Percentiles rank a stretch among this genome's conserved stretches.
Conservation (phyloP, 35 echinoderm and acorn worm species). For the Apostichopus californicus region DNA sequence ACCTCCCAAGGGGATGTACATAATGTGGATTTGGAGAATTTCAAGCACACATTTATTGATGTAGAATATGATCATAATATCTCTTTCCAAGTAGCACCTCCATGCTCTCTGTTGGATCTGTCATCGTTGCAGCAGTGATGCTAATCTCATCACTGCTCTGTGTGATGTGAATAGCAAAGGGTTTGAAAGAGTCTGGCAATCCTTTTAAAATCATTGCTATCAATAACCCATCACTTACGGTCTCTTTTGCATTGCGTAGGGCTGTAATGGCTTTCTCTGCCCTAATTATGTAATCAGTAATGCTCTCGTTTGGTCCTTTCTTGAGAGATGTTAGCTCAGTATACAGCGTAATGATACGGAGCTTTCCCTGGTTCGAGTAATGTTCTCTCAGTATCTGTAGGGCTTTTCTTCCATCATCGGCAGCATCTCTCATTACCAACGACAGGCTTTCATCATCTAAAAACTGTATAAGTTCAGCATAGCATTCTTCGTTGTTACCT, state of each 20-base stretch:
- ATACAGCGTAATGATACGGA: constrained; percentile 51
- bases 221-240: constrained; percentile 32
- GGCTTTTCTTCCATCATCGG: constrained; percentile 51
- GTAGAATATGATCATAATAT: too few species aligned
- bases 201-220: constrained; percentile 38
- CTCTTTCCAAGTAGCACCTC: too few species aligned
- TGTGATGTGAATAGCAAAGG: neutral
- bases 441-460: too few species aligned
- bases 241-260: too few species aligned
- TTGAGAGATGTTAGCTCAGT: constrained; percentile 39
- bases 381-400: constrained; percentile 51
- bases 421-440: constrained; percentile 3
- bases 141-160: constrained; percentile 12
- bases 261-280: constrained; percentile 24
- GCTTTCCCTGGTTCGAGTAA: constrained; percentile 46
- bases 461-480: too few species aligned
- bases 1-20: too few species aligned
- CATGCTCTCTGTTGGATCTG: too few species aligned
- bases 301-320: constrained; percentile 4
- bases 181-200: constrained; percentile 4
- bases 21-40: too few species aligned
- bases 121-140: too few species aligned
- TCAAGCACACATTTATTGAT: too few species aligned
- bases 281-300: constrained; percentile 46
- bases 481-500: too few species aligned